These are phyloP conservation scores for Mesocricetus auratus DNA, from an alignment of 2,113 vertebrate genomes.

Conservation along the genomic window DNA sequence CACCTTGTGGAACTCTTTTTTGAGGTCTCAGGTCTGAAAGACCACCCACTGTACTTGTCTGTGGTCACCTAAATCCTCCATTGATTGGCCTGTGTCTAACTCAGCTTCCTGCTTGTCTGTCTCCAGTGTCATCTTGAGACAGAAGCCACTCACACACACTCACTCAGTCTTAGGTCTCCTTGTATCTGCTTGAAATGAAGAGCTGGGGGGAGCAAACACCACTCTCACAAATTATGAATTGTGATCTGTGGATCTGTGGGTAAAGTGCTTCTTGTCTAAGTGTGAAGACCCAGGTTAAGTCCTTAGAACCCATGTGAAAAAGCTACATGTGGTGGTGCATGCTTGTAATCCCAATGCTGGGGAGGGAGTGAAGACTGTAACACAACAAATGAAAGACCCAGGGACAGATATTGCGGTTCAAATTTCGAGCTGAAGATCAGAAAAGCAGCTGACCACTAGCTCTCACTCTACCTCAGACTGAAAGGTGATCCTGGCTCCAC, in stretches of 20 bases:
- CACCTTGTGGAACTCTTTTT: neutral
- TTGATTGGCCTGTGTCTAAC: accelerated
- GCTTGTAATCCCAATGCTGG: neutral
- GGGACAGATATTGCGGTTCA: too few relatives aligned
- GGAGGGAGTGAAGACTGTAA: too few relatives aligned
- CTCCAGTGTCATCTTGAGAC: accelerated
- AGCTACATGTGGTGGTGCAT: neutral
- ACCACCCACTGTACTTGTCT: neutral
- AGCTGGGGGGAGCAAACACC: neutral
- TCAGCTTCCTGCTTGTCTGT: neutral
- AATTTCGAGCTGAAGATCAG: too few relatives aligned
- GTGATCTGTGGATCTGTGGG: neutral
- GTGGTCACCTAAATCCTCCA: neutral
- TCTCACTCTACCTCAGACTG: too few relatives aligned
- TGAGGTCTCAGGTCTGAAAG: neutral
- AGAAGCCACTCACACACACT: neutral
- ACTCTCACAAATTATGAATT: neutral
- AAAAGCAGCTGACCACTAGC: too few relatives aligned
- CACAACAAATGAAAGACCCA: too few relatives aligned
- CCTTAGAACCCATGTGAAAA: too few relatives aligned
- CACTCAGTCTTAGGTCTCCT: neutral
- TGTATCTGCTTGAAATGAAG: neutral
- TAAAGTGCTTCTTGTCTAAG: neutral
- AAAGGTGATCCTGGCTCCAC: too few relatives aligned
- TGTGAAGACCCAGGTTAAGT: neutral